Conservation (phyloP, 1,140 invertebrate species). For the Trypoxylus dichotomus region DNA sequence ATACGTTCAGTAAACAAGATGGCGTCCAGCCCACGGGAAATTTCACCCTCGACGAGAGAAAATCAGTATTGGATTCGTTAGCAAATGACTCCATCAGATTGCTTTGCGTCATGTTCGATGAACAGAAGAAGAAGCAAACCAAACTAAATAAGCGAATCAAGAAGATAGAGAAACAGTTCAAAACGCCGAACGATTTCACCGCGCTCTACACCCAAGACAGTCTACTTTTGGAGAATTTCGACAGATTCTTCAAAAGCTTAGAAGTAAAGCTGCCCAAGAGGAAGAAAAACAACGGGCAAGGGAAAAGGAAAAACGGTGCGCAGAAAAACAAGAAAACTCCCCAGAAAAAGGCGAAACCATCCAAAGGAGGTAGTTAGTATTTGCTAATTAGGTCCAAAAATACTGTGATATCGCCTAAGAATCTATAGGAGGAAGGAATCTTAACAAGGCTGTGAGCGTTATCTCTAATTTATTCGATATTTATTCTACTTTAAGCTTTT, state of each 20-base stretch:
- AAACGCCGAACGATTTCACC: not conserved
- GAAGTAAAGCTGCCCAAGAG: not conserved
- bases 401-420: not conserved
- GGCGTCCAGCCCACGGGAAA: not conserved
- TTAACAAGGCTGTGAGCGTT: not conserved
- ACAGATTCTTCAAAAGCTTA: not conserved
- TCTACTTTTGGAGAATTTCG: not conserved
- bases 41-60: not conserved
- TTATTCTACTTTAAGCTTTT: conserved; percentile 3
- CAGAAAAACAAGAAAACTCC: not conserved
- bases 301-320: not conserved
- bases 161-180: not conserved
- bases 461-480: not conserved
- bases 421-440: not conserved
- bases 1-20: not conserved
- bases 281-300: not conserved
- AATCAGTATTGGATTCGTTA: not conserved
- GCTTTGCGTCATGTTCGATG: conserved; percentile 10
- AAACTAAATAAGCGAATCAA: not conserved
- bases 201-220: not conserved
- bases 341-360: not conserved
- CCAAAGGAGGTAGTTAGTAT: not conserved
- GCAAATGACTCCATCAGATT: not conserved
- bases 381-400: not conserved
- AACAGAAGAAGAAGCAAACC: not conserved